Conservation (phyloP, 2,113 vertebrate genomes). For the Irena cyanogastra region DNA sequence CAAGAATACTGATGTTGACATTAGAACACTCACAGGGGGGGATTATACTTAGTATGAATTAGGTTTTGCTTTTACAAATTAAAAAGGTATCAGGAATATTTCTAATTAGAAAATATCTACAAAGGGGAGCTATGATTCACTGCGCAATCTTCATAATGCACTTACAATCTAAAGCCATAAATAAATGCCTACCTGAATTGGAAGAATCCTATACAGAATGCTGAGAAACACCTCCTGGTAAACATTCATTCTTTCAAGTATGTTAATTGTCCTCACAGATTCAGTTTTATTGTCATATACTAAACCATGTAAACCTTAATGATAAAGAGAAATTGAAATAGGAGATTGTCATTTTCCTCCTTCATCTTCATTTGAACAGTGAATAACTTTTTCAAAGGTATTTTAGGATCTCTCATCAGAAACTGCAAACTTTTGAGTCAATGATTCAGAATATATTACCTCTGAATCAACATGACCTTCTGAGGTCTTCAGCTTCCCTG, state of each 20-base stretch:
- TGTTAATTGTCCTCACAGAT: conserved; percentile 95
- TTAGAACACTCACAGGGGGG: not conserved
- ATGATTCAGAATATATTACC: not conserved
- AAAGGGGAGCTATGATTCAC: not conserved
- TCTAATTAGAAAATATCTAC: not conserved
- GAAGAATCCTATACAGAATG: conserved; percentile 86
- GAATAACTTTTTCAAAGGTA: conserved; percentile 60
- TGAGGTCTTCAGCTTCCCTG: not conserved
- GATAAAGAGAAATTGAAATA: conserved; percentile 61
- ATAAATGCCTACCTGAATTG: conserved; percentile 83
- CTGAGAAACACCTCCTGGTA: conserved; percentile 97
- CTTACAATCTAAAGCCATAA: conserved; percentile 39
- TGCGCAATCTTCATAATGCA: conserved; percentile 18
- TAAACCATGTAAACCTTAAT: conserved; percentile 87
- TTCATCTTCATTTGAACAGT: conserved; percentile 47
- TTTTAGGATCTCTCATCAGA: conserved; percentile 48
- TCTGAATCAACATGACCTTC: conserved; percentile 26
- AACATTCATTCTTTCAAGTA: conserved; percentile 96
- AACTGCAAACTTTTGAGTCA: conserved; percentile 3
- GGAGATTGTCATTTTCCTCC: conserved; percentile 51
- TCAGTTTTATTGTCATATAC: conserved; percentile 97
- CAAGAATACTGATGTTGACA: conserved; percentile 54
- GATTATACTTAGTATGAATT: not conserved
- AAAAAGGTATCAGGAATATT: not conserved
- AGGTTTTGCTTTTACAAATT: conserved; percentile 18